Evolutionary conservation across 1,140 invertebrate species (phyloP).

Genomic region (Heliconius hermathena): DNA sequence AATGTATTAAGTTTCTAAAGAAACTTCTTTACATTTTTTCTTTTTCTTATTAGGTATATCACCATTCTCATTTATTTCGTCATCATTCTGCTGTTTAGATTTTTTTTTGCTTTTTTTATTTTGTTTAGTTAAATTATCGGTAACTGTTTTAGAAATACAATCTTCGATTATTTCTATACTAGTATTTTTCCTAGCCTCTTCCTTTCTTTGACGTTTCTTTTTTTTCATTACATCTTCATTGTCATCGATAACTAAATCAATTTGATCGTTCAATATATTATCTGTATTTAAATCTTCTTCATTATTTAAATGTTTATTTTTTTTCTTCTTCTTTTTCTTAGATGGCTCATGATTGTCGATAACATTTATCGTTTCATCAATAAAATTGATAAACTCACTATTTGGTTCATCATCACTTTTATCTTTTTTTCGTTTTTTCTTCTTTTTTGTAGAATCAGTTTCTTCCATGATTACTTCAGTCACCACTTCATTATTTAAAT

Average conservation of each 20-base stretch:
- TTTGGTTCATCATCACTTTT: conserved; percentile 20
- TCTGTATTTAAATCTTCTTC: background rate
- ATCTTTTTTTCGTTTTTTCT: conserved; percentile 30
- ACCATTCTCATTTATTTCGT: conserved; percentile 13
- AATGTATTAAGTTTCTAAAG: conserved; percentile 19
- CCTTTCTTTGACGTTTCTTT: conserved; percentile 31
- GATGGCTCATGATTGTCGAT: background rate
- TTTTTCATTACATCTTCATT: background rate
- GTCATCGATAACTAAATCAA: background rate
- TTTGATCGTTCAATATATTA: background rate
- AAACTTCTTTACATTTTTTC: conserved; percentile 35
- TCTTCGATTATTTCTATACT: background rate
- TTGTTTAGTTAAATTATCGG: background rate
- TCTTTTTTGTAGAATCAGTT: conserved; percentile 13
- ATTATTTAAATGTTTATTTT: background rate
- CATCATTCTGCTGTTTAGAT: background rate
- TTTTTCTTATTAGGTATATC: conserved; percentile 46
- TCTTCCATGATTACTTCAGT: background rate
- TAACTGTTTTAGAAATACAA: background rate
- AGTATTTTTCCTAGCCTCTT: conserved; percentile 12
- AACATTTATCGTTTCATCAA: background rate
- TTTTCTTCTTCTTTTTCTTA: conserved; percentile 44
- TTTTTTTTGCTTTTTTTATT: conserved; percentile 18
- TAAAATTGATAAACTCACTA: background rate
- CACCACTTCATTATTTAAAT: background rate